Evolutionary conservation across 2,888 invertebrate genomes (phyloP).

Genomic region (Theretra japonica): DNA sequence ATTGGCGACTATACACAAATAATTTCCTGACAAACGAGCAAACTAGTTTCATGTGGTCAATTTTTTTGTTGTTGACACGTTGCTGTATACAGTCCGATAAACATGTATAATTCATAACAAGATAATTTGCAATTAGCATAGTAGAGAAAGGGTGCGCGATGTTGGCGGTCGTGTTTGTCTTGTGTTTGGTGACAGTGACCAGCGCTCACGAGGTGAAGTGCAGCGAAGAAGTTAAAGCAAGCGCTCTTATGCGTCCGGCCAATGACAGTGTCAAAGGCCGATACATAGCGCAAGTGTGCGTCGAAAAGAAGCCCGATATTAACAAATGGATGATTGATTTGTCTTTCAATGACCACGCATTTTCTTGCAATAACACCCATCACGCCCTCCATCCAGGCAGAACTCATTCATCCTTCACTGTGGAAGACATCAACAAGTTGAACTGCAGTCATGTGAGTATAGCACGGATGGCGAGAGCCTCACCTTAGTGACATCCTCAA

Average conservation of each 20-base stretch:
- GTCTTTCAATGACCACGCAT: conserved; percentile 35
- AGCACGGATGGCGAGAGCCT: no score
- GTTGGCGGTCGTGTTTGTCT: conserved; percentile 46
- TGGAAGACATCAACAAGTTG: conserved; percentile 32
- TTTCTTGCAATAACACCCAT: conserved; percentile 29
- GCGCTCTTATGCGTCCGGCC: conserved; percentile 48
- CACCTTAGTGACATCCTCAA: no score
- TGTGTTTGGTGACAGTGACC: conserved; percentile 43
- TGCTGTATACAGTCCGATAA: neutral
- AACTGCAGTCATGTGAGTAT: conserved; percentile 61
- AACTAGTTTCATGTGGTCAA: neutral
- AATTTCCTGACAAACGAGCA: neutral
- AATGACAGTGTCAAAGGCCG: conserved; percentile 54
- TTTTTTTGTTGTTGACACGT: neutral
- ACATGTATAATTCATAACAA: conserved; percentile 4
- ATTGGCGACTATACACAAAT: neutral
- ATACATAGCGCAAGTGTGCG: conserved; percentile 60
- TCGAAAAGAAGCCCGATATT: conserved; percentile 37
- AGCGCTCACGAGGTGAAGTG: conserved; percentile 48
- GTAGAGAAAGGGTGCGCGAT: conserved; percentile 39
- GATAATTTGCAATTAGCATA: neutral
- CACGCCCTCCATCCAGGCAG: conserved; percentile 33
- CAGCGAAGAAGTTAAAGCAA: conserved; percentile 39
- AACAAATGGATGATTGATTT: conserved; percentile 51
- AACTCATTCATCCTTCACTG: conserved; percentile 36